phyloP scores from a whole-genome alignment of 1,140 invertebrate genomes.

The Carposina sasakii region DNA sequence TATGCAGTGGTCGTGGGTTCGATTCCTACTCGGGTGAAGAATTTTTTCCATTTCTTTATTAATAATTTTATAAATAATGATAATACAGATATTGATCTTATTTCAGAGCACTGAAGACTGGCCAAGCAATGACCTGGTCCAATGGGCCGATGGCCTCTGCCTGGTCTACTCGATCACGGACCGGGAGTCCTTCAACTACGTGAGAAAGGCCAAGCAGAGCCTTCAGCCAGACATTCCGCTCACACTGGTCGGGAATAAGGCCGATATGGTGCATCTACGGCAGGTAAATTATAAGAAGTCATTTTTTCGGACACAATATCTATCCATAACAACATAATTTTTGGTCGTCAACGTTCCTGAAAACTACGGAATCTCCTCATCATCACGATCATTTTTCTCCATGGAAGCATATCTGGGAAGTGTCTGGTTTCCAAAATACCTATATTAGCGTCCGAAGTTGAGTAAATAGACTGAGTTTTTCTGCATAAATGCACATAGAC shows the following conservation, averaged over 20 bases:
- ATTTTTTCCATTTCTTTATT: background rate
- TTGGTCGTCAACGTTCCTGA: no score
- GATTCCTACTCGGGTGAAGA: background rate
- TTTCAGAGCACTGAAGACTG: slow-evolving; percentile 76
- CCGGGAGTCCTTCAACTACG: slow-evolving; percentile 87
- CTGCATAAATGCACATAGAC: no score
- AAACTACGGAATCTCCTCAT: no score
- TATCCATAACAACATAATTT: no score
- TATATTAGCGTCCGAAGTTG: no score
- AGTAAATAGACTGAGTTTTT: no score
- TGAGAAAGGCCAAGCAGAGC: slow-evolving; percentile 82
- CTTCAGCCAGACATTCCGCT: slow-evolving; percentile 82
- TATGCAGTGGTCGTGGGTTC: no score
- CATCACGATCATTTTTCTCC: no score
- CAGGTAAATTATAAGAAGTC: no score
- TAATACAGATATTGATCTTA: background rate
- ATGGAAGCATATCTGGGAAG: no score
- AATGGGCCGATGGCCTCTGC: slow-evolving; percentile 92
- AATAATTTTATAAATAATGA: background rate
- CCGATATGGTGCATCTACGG: slow-evolving; percentile 91
- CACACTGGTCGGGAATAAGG: slow-evolving; percentile 90
- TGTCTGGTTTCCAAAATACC: no score
- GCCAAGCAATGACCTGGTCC: slow-evolving; percentile 82
- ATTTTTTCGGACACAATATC: no score
- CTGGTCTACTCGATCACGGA: slow-evolving; percentile 95